phyloP scores from a whole-genome alignment of 2,888 invertebrate species.

The Alcis repandata region DNA sequence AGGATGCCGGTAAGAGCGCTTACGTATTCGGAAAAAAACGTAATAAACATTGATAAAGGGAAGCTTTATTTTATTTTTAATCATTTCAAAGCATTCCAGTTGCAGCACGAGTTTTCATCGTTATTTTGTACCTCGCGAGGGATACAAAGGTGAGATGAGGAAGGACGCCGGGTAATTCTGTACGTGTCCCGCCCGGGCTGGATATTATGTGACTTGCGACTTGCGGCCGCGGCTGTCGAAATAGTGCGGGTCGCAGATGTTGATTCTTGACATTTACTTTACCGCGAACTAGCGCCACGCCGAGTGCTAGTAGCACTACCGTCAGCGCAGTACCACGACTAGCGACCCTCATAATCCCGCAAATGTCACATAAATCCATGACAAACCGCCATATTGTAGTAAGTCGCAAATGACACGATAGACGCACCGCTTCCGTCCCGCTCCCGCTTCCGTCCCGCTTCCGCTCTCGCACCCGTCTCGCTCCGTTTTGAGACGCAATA shows the following conservation, averaged over 20 bases:
- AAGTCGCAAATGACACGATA: too few relatives aligned
- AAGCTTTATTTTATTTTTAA: background rate
- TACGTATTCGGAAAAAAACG: background rate
- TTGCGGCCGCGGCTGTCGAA: too few relatives aligned
- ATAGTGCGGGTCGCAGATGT: too few relatives aligned
- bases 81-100: conserved; percentile 7
- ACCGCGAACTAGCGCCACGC: too few relatives aligned
- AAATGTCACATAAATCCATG: too few relatives aligned
- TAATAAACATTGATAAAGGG: background rate
- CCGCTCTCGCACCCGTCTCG: background rate
- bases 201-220: too few relatives aligned
- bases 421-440: background rate
- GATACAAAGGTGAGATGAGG: conserved; percentile 15
- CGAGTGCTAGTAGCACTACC: too few relatives aligned
- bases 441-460: background rate
- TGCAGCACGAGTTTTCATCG: background rate
- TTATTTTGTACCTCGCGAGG: conserved; percentile 4
- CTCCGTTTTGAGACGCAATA: conserved; percentile 17
- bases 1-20: background rate
- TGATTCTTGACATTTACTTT: too few relatives aligned
- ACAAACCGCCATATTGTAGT: too few relatives aligned
- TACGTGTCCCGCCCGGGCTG: background rate
- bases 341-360: too few relatives aligned
- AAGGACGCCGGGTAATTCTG: conserved; percentile 15
- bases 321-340: too few relatives aligned